A percentile compares a stretch with the other conserved stretches of the same genome.
Conservation (phyloP, 2,113 vertebrate genomes). For the Narcine bancroftii region DNA sequence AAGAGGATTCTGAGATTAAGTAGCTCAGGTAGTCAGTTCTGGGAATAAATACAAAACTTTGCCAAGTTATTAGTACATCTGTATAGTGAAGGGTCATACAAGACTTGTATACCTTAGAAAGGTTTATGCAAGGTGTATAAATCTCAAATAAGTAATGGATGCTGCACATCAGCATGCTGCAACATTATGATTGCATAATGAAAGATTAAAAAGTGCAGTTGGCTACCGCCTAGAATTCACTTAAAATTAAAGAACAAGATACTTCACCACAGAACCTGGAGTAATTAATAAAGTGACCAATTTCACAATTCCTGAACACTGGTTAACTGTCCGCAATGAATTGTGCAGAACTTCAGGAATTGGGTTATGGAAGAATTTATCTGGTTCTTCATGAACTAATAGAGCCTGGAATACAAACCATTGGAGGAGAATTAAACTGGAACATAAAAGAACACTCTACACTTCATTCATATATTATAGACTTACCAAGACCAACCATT, state of each 20-base stretch:
- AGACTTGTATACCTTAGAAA: neutral
- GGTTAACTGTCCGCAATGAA: too few relatives aligned
- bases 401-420: too few relatives aligned
- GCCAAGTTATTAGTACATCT: neutral
- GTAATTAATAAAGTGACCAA: too few relatives aligned
- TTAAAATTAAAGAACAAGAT: neutral
- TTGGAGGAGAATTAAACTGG: neutral
- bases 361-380: neutral
- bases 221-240: neutral
- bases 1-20: neutral
- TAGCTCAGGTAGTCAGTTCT: neutral
- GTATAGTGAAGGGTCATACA: neutral
- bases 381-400: neutral
- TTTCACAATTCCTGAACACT: too few relatives aligned
- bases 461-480: constrained; percentile 17
- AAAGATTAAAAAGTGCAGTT: neutral
- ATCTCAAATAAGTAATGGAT: neutral
- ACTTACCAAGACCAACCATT: constrained; percentile 94
- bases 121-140: too few relatives aligned
- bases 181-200: neutral
- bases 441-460: neutral
- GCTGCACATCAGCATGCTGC: neutral
- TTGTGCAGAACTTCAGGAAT: neutral
- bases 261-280: too few relatives aligned
- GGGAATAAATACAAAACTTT: neutral